Percentiles rank a stretch among this genome's conserved stretches.
These are phyloP conservation scores for Jaculus jaculus DNA, from an alignment of 2,113 vertebrate genomes.

Conservation along the genomic window DNA sequence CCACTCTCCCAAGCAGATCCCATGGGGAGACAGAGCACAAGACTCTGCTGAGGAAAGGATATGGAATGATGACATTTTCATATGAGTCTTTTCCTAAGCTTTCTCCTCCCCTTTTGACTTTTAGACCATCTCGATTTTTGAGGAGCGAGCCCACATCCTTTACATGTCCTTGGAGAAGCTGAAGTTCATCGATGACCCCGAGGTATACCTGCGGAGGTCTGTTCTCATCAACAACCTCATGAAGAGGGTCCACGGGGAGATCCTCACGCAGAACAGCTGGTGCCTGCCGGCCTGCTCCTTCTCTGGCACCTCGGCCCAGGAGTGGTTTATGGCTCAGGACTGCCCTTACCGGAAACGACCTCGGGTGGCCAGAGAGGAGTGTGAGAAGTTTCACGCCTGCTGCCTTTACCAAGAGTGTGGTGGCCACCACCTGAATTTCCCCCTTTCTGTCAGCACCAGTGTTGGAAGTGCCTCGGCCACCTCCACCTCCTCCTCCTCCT, in stretches of 20 bases:
- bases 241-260: constrained; percentile 93
- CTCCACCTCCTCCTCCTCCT: constrained; percentile 80
- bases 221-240: constrained; percentile 98
- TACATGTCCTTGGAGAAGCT: constrained; percentile 98
- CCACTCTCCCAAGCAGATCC: neutral
- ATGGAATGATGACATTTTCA: neutral
- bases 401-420: constrained; percentile 94
- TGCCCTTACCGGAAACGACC: constrained; percentile 93
- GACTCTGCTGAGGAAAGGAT: neutral
- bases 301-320: constrained; percentile 82
- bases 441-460: constrained; percentile 89
- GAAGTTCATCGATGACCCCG: constrained; percentile 96
- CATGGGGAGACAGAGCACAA: neutral
- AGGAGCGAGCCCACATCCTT: constrained; percentile 95
- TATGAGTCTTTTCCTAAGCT: neutral
- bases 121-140: constrained; percentile 92
- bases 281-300: constrained; percentile 90
- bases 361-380: constrained; percentile 91
- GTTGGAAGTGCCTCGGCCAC: constrained; percentile 83
- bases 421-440: constrained; percentile 92
- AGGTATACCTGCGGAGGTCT: constrained; percentile 94
- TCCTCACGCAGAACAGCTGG: constrained; percentile 96
- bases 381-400: constrained; percentile 90
- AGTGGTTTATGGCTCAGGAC: constrained; percentile 90
- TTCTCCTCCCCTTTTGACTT: constrained; percentile 59